Evolutionary conservation across 2,797 vertebrate genomes (phyloP), one percentile per base, ranked within the genome.

Genomic region (Nannoperca australis): DNA sequence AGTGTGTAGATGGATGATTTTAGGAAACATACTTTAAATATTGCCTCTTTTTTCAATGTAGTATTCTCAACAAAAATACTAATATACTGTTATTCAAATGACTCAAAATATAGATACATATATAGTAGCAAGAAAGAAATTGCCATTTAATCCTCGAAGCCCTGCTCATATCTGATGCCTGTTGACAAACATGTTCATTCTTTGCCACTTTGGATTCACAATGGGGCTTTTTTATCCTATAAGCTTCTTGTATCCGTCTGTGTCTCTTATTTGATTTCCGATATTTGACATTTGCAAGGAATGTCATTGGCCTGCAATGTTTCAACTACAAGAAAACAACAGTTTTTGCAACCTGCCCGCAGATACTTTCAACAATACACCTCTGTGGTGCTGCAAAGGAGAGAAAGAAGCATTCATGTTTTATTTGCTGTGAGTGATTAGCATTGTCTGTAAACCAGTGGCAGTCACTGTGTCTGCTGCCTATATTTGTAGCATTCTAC

Each of bases 361-460:
- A 65, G 44, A 70, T 44, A 45, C 22, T 34, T 20, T 47, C 7
- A n/a, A 47, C 34, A 47, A 13, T 8, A 20, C 3, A n/a, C 14
- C 14, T 56, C 38, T 15, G 51, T 58, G 58, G 42, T 55, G 70
- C 66, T 51, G 61, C 66, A 38, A 49, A 69, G 13, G 0, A 36
- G 14, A 73, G 58, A 51, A 34, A 74, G 56, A 45, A 24, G 50
- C 64, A 69, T 82, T 68, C 66, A 72, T 83, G 74, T 86, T 82
- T 76, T 63, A 66, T 85, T 79, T 9, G 36, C 50, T 70, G 75
- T 76, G 55, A 83, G 65, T 76, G 70, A 82, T 81, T 68, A 70
- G 47, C 11, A 61, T 62, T 63, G 69, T 78, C 67, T 72, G 47
- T 62, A 58, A 82, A 64, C 71, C 82, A 76, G 63, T 78, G 73